Evolutionary conservation across 2,113 vertebrate species (phyloP).

Genomic region (Mobula hypostoma): DNA sequence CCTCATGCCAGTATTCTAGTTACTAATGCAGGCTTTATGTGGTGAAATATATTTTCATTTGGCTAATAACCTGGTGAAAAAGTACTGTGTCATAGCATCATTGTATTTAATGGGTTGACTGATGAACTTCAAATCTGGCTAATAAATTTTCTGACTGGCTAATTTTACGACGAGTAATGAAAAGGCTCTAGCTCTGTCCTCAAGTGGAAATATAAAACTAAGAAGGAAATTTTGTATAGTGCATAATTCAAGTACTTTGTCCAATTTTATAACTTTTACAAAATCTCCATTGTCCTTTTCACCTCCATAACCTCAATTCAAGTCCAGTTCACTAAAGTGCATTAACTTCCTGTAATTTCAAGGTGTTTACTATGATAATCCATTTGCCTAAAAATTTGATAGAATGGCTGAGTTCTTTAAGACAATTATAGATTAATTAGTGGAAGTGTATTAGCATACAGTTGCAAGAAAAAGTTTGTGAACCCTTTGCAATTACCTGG

Average conservation of each 20-base stretch:
- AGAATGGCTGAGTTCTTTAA: background rate
- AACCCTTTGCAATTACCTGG: no score
- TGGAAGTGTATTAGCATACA: no score
- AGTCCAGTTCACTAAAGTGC: background rate
- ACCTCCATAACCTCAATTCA: background rate
- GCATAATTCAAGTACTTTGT: constrained; percentile 1
- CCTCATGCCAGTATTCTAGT: constrained; percentile 25
- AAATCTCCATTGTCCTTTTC: background rate
- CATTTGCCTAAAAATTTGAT: background rate
- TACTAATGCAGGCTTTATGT: constrained; percentile 36
- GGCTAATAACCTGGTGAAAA: constrained; percentile 38
- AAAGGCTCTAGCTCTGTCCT: constrained; percentile 23
- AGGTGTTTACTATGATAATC: background rate
- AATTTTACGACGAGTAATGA: constrained; percentile 35
- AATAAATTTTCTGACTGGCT: constrained; percentile 37
- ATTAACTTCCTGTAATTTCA: background rate
- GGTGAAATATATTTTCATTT: constrained; percentile 38
- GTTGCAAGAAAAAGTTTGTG: no score
- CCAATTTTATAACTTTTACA: background rate
- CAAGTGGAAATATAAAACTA: constrained; percentile 25
- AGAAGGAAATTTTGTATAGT: background rate
- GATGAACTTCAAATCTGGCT: constrained; percentile 38
- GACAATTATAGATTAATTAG: no score
- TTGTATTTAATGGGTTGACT: constrained; percentile 38
- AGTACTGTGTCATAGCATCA: constrained; percentile 35